Conservation (phyloP, 2,888 invertebrate genomes). For the Nasonovia ribisnigri region DNA sequence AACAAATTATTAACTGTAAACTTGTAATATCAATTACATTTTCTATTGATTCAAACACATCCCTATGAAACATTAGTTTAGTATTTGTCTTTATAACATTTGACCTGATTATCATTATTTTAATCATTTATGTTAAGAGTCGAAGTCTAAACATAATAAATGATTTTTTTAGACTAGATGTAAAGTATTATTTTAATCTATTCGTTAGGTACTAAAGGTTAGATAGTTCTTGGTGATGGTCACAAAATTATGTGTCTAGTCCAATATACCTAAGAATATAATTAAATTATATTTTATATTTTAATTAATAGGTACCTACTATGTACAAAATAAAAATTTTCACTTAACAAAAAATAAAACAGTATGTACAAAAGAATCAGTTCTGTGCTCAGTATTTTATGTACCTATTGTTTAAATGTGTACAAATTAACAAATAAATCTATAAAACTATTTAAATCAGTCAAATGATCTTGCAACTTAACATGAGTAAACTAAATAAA, state of each 20-base stretch:
- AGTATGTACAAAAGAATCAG: not conserved
- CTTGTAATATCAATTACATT: not conserved
- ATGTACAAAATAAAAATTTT: not conserved
- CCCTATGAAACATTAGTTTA: not conserved
- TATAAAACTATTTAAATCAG: not conserved
- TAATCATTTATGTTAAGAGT: slow-evolving; percentile 16
- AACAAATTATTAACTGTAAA: not conserved
- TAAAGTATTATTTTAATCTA: slow-evolving; percentile 38
- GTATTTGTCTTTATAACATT: slow-evolving; percentile 37
- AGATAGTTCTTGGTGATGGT: slow-evolving; percentile 39
- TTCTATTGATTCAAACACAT: not conserved
- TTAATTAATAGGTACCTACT: not conserved
- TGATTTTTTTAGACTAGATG: slow-evolving; percentile 26
- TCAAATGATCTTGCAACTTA: not conserved
- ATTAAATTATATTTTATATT: not conserved
- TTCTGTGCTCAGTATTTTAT: not conserved
- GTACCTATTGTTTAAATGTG: not conserved
- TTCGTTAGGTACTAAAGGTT: slow-evolving; percentile 8
- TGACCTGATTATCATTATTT: slow-evolving; percentile 36
- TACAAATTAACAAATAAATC: not conserved
- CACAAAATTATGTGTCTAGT: not conserved
- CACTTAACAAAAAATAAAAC: not conserved
- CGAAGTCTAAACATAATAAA: slow-evolving; percentile 44
- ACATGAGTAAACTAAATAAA: not conserved
- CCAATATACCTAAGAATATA: not conserved